These are phyloP conservation scores for Cardiocondyla obscurior DNA, from an alignment of 1,140 invertebrate genomes.

Conservation along the genomic window DNA sequence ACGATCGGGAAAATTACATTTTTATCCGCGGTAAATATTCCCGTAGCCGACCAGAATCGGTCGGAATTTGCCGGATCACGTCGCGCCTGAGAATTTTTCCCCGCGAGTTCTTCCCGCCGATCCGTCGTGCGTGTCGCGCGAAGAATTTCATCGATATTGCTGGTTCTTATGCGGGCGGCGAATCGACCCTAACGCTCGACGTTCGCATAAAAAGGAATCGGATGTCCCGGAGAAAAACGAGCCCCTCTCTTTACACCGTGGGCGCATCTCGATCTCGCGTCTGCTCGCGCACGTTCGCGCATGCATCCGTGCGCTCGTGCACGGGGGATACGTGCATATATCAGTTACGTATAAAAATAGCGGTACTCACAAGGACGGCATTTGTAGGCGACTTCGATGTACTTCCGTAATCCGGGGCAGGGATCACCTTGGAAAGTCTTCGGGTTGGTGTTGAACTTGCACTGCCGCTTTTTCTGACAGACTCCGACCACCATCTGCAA, in stretches of 20 bases:
- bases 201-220: constrained; percentile 57
- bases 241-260: not conserved
- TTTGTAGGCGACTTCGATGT: constrained; percentile 96
- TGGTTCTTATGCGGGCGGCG: not conserved
- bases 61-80: not conserved
- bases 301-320: not conserved
- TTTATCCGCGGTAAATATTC: not conserved
- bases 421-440: constrained; percentile 93
- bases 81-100: constrained; percentile 17
- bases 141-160: constrained; percentile 53
- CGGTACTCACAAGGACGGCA: constrained; percentile 97
- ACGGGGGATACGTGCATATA: not conserved
- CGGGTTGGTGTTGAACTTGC: constrained; percentile 93
- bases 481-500: constrained; percentile 96
- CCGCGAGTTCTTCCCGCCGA: not conserved
- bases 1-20: not conserved
- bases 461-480: constrained; percentile 95
- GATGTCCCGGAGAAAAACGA: constrained; percentile 57
- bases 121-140: constrained; percentile 35
- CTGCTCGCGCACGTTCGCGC: not conserved
- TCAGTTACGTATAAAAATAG: constrained; percentile 12
- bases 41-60: constrained; percentile 16
- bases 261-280: constrained; percentile 20
- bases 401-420: constrained; percentile 93
- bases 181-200: constrained; percentile 56